These are phyloP conservation scores for Ptyas mucosa DNA, from an alignment of 2,113 vertebrate genomes.

Conservation along the genomic window DNA sequence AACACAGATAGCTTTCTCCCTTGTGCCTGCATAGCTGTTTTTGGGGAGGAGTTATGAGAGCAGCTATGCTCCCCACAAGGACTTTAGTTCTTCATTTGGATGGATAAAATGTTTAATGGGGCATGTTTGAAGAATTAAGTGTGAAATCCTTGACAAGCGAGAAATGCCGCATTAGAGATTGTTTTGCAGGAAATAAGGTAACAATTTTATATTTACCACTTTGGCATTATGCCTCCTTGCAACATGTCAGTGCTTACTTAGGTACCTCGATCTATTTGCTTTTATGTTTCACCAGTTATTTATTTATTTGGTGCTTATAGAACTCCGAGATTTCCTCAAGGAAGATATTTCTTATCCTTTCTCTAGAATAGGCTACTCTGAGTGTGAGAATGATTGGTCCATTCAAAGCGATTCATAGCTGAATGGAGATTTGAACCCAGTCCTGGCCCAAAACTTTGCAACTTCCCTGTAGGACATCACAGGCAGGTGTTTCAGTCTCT, in stretches of 20 bases:
- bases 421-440: not conserved
- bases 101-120: slow-evolving; percentile 9
- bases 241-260: not conserved
- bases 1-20: slow-evolving; percentile 55
- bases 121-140: not conserved
- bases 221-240: not conserved
- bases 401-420: not conserved
- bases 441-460: not conserved
- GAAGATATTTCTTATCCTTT: no score
- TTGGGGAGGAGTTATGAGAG: not conserved
- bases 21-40: not conserved
- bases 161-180: not conserved
- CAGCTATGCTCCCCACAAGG: not conserved
- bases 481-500: not conserved
- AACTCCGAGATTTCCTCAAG: not conserved
- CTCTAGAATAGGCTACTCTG: not conserved
- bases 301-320: not conserved
- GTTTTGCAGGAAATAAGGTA: not conserved
- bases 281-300: not conserved
- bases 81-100: slow-evolving; percentile 42
- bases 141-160: slow-evolving; percentile 1
- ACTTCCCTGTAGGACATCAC: not conserved
- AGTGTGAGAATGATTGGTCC: not conserved
- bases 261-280: not conserved
- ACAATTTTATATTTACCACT: not conserved